Evolutionary conservation across 2,888 invertebrate genomes (phyloP), one percentile per base, ranked within the genome.

Genomic region (Glaucopsyche alexis): DNA sequence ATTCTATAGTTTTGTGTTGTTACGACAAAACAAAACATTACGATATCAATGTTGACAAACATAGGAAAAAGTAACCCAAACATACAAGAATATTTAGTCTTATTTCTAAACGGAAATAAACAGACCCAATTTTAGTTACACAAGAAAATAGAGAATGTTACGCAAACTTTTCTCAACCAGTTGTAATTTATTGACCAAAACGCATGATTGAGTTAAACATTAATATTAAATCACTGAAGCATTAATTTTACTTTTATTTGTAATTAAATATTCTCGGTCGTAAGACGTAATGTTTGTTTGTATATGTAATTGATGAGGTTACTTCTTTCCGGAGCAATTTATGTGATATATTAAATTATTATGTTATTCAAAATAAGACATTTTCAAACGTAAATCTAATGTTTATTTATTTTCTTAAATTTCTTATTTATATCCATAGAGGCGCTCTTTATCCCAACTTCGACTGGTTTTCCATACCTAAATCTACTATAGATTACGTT

Each of bases 221-320:
- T 42, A 11, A 42, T 42, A 66, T 66, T 42, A 42, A 42, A 42
- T 66, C 42, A 66, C 8, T 42, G 9, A n/a, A 66, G 9, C 29
- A 60, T 60, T 60, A 38, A 60, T 60, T 38, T 60, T 42, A 42
- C 11, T n/a, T 29, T n/a, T 29, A 9, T 66, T 42, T 66, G 42
- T 66, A 66, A 66, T 66, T 42, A 42, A 42, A 66, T 69, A 47
- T 67, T 69, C 47, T 49, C 29, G 13, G 69, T 29, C 69, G 29
- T 69, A 19, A 16, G 11, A 47, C 69, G 47, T 69, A 49, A 49
- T 69, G 49, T 67, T 67, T 69, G 69, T 69, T 69, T 69, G 69
- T 19, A 49, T 49, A 49, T 14, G 49, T 69, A 47, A 69, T 69
- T 67, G 45, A 69, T 69, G 11, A 69, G 7, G 13, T 47, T 16